A percentile compares a stretch with the other conserved stretches of the same genome.
Conservation (phyloP, 30 jellyfish, hydroid and myxozoan species). For the Sanderia malayensis region DNA sequence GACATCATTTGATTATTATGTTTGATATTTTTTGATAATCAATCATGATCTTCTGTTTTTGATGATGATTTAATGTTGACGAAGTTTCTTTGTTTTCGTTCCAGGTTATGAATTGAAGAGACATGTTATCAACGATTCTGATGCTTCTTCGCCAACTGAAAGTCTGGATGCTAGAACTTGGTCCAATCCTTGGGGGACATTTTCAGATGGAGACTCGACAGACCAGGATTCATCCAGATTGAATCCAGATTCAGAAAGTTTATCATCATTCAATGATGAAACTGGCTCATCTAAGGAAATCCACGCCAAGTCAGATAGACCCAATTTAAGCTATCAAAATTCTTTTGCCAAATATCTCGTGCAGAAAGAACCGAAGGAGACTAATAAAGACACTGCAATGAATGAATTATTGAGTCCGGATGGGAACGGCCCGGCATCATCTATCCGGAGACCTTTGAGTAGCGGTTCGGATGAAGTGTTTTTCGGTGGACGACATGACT, state of each 20-base stretch:
- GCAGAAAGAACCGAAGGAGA: neutral
- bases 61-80: no score
- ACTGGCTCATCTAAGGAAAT: neutral
- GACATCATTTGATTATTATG: no score
- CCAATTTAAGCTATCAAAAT: neutral
- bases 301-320: neutral
- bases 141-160: constrained; percentile 38
- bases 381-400: constrained; percentile 7
- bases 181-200: constrained; percentile 66
- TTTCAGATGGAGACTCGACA: constrained; percentile 49
- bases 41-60: no score
- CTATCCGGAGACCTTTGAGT: constrained; percentile 35
- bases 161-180: constrained; percentile 27
- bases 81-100: no score
- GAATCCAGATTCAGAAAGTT: constrained; percentile 19
- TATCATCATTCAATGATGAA: constrained; percentile 23
- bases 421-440: constrained; percentile 20
- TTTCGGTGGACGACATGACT: neutral
- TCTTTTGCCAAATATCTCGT: constrained; percentile 34
- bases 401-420: constrained; percentile 9
- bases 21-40: no score
- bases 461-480: constrained; percentile 25
- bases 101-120: constrained; percentile 52
- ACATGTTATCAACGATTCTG: constrained; percentile 7
- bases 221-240: constrained; percentile 29